phyloP scores from a whole-genome alignment of 2,888 invertebrate genomes.

The Cheilosia vulpina region DNA sequence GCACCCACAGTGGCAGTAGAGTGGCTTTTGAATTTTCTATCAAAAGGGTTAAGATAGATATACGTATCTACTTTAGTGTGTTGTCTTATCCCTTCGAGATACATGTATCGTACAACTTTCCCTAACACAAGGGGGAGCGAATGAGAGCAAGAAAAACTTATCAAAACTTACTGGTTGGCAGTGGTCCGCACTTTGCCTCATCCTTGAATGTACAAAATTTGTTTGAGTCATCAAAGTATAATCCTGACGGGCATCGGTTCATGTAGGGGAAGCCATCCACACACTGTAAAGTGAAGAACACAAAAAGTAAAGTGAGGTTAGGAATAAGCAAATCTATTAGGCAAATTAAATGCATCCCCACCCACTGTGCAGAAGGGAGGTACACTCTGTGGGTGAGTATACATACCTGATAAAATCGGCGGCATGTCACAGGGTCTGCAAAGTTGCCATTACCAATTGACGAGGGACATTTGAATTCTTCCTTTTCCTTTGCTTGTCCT shows the following conservation, averaged over 20 bases:
- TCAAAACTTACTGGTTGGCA: conserved; percentile 90
- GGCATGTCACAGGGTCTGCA: conserved; percentile 94
- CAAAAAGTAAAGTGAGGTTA: conserved; percentile 16
- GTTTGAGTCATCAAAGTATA: conserved; percentile 95
- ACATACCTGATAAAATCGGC: conserved; percentile 93
- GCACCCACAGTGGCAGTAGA: conserved; percentile 16
- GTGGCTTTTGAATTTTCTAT: conserved; percentile 53
- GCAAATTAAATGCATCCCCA: conserved; percentile 50
- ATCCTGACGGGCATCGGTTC: conserved; percentile 94
- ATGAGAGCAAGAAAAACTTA: conserved; percentile 19
- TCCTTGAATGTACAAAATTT: conserved; percentile 95
- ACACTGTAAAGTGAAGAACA: conserved; percentile 86
- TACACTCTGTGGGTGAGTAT: neutral
- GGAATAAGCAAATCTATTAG: conserved; percentile 52
- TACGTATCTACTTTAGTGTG: neutral
- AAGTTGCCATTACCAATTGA: conserved; percentile 93
- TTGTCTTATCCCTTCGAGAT: conserved; percentile 10
- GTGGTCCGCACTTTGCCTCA: conserved; percentile 95
- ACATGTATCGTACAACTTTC: neutral
- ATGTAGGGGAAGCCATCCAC: conserved; percentile 94
- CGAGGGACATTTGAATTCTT: conserved; percentile 92
- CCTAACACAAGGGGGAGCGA: conserved; percentile 9
- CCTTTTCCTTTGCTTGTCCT: conserved; percentile 82
- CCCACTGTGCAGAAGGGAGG: neutral
- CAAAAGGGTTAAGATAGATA: conserved; percentile 16